phyloP scores from a whole-genome alignment of 2,113 vertebrate species.

The Rissa tridactyla region DNA sequence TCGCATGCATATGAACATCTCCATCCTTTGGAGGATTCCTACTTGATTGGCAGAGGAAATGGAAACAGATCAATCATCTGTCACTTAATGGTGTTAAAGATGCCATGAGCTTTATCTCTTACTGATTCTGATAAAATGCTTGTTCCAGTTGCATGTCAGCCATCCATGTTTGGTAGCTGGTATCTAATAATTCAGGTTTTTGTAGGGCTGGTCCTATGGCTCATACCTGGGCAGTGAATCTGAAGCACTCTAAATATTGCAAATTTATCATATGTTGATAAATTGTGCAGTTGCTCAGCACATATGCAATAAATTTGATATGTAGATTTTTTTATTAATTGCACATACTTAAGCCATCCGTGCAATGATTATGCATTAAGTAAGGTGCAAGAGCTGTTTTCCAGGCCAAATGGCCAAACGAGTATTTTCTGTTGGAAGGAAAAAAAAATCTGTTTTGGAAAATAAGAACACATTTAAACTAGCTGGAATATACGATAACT shows the following conservation, averaged over 20 bases:
- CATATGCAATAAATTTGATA: background rate
- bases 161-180: background rate
- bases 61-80: background rate
- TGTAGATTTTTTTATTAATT: background rate
- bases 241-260: background rate
- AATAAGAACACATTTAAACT: background rate
- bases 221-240: background rate
- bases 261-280: background rate
- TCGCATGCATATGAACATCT: background rate
- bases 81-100: background rate
- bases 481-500: background rate
- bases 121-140: background rate
- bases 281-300: background rate
- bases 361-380: background rate
- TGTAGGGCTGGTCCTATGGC: background rate
- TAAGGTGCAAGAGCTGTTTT: background rate
- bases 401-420: background rate
- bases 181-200: fast-evolving
- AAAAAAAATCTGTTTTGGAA: background rate
- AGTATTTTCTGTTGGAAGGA: background rate
- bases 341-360: background rate
- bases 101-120: background rate
- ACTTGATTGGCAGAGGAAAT: background rate
- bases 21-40: background rate
- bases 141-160: background rate